Base-by-base conservation (phyloP, 2,888 invertebrate genomes). In the Abscondita cerata region DNA sequence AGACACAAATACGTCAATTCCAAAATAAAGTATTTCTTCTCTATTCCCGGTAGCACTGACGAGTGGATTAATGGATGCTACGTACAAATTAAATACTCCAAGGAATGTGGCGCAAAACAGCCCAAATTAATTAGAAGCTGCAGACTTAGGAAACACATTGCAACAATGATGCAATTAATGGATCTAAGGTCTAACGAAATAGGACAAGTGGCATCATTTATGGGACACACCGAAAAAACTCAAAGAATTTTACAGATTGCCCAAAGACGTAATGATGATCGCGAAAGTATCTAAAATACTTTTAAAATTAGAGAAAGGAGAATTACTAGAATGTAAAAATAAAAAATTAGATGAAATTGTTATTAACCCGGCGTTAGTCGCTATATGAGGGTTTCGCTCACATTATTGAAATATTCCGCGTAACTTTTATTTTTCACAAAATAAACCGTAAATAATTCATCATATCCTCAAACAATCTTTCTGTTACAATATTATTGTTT, bases 121-220 rank as follows among this genome's bases (percentile, higher is more conserved):
- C 54, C 38, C 11, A 25, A 18, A 40, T 44, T 53, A 44, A 41
- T 53, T 48, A 25, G 48, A 25, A 48, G 31, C 31, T 31, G 31
- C 31, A 60, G 72, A 12, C 72, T 73, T 65, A 70, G 71, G n/a
- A 73, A 67, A 16, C 19, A 46, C 25, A 46, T 53, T 44, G 54
- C 44, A 11, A 53, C 54, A 18, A 53, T 53, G 46, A 44, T 46
- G 41, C 54, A 52, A 18, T 18, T 38, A 13, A 38, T 52, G 16
- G 31, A 41, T 44, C 46, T 54, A 18, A 11, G 34, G 15, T 12
- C 47, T 4, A 56, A 59, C 38, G 48, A 56, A 34, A 47, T 48
- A 16, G 38, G 47, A 5, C 52, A 52, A 19, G 38, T 52, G 36
- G 52, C 52, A 13, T 46, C 52, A 20, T 59, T 53, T 52, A 48